Evolutionary conservation across 2,113 vertebrate genomes (phyloP).

Genomic region (Takifugu flavidus): DNA sequence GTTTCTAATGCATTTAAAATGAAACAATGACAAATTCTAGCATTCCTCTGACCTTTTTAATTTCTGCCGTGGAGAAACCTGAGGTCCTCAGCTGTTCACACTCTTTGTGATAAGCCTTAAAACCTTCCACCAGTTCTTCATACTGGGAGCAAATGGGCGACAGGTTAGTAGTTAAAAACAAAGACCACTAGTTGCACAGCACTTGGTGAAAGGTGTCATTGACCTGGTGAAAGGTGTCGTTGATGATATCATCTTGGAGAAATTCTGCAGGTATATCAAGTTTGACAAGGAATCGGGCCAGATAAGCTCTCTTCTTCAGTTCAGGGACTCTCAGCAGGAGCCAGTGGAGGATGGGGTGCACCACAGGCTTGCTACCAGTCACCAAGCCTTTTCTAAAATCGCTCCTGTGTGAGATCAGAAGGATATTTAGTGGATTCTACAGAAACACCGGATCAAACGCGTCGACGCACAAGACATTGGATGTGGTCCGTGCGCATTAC

Average conservation of each 20-base stretch:
- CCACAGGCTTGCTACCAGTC: constrained; percentile 86
- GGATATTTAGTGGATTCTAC: no score
- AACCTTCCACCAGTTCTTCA: constrained; percentile 93
- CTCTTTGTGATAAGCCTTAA: constrained; percentile 94
- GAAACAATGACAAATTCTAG: not conserved
- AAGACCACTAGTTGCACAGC: not conserved
- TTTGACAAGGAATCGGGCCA: constrained; percentile 91
- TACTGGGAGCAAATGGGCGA: constrained; percentile 74
- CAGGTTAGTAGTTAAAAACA: not conserved
- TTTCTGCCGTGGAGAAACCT: constrained; percentile 93
- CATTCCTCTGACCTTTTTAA: constrained; percentile 83
- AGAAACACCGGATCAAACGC: not conserved
- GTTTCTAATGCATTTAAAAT: no score
- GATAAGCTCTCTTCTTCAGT: constrained; percentile 93
- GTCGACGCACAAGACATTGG: not conserved
- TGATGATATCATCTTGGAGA: constrained; percentile 88
- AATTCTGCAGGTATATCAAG: constrained; percentile 91
- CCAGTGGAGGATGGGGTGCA: constrained; percentile 92
- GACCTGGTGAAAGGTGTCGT: constrained; percentile 90
- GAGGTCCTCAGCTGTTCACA: constrained; percentile 91
- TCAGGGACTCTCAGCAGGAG: constrained; percentile 87
- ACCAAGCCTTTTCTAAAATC: constrained; percentile 91
- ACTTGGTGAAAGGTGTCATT: not conserved
- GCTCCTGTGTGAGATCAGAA: constrained; percentile 73
- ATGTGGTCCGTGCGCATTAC: constrained; percentile 14